Evolutionary conservation across 2,888 invertebrate species (phyloP), one percentile per base, ranked within the genome.

Genomic region (Cacoxenus indagator): DNA sequence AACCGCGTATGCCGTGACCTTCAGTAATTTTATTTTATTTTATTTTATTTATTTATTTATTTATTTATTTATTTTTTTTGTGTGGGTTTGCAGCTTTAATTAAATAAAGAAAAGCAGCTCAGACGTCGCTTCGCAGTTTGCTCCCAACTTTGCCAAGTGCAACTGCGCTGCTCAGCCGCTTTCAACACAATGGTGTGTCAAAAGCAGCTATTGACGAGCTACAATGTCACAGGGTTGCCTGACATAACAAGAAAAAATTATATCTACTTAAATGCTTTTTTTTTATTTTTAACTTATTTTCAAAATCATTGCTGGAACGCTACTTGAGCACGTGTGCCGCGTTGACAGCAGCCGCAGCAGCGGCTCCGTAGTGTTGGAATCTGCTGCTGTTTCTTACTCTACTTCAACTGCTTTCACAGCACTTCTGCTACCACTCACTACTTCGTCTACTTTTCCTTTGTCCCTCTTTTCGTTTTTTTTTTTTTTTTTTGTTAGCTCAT

Each of bases 251-350:
- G 11, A 24, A 55, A 26, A 26, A 26, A 27, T 27, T 48, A 9
- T 31, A 48, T 46, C 4, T 19, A 31, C 9, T 31, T 31, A 8
- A 9, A 8, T 5, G 37, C 14, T 37, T 8, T 37, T 37, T 8
- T 37, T 37, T 8, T 37, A 31, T 5, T 31, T 31, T 5, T 31
- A 66, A n/a, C 17, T 61, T 61, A 37, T 1, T 61, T 1, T 61
- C n/a, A 31, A 19, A 37, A 65, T 27, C 14, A 65, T 19, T 29
- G 17, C 14, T 55, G 65, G 55, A 65, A 51, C 31, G 79, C 72
- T 76, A 81, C 80, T 80, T 80, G 73, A 78, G 80, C 80, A 80
- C 80, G 80, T 62, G 61, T 81, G 80, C 79, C 75, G 69, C 71
- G 81, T 77, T 75, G 70, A 67, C 69, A 31, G 31, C 31, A 31